Base-by-base conservation (phyloP, 2,888 invertebrate species). In the Phyto melanocephala region DNA sequence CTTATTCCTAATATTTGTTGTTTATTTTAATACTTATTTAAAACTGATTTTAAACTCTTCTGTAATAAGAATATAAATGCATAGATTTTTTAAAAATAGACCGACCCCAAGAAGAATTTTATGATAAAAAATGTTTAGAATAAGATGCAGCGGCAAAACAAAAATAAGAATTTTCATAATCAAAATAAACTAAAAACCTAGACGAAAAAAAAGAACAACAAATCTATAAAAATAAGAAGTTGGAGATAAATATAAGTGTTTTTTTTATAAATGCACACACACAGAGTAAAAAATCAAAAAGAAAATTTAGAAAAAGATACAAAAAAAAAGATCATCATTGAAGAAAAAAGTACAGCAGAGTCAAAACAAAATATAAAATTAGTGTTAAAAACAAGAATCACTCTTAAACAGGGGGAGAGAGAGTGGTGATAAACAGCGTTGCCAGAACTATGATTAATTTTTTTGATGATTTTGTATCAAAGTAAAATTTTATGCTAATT, bases 361-460 rank as follows among this genome's bases (percentile, higher is more conserved):
- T 58, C 86, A 86, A 86, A 86, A 86, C 86, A 86, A 86, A 86
- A 85, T 76, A 80, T 75, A 71, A 67, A 54, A 81, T 50, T 56
- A 37, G 24, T 37, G 56, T 52, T 28, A n/a, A 42, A 60, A 76
- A 84, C 62, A 47, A 68, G 58, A 17, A 24, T 5, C 28, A 6
- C 28, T 6, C 28, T 28, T 28, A 28, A 40, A 35, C 4, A 74
- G 15, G 35, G 75, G 5, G 50, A 45, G 13, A 68, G 52, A 40
- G 63, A 54, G 24, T 10, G 58, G 65, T 74, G 24, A 15, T n/a
- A 15, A 5, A 15, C 15, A 42, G 42, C n/a, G n/a, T n/a, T n/a
- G n/a, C n/a, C n/a, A n/a, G n/a, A n/a, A n/a, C n/a, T n/a, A n/a
- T n/a, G n/a, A n/a, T n/a, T n/a, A n/a, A n/a, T n/a, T n/a, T n/a